Percentiles rank a stretch among this genome's conserved stretches.
Evolutionary conservation across 2,113 vertebrate species (phyloP).

Genomic region (Eupsittula cactorum): DNA sequence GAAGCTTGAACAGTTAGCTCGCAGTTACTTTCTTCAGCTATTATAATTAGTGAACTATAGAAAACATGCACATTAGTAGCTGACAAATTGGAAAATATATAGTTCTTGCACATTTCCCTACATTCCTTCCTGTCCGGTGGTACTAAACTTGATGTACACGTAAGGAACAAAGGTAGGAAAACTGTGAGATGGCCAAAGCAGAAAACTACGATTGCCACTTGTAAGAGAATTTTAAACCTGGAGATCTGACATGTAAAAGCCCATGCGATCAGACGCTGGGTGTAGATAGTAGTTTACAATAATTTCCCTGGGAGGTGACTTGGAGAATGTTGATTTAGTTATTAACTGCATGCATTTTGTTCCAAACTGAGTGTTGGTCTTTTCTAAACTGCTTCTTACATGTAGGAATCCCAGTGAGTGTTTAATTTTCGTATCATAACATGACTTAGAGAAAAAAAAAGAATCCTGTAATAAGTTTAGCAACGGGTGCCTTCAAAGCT

Average conservation of each 20-base stretch:
- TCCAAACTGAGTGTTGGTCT: background rate
- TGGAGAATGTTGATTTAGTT: background rate
- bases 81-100: background rate
- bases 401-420: background rate
- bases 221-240: background rate
- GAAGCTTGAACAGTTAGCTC: background rate
- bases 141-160: background rate
- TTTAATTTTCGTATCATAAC: background rate
- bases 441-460: background rate
- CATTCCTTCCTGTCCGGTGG: background rate
- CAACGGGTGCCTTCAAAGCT: background rate
- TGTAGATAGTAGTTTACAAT: background rate
- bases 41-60: background rate
- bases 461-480: background rate
- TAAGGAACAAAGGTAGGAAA: background rate
- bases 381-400: background rate
- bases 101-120: background rate
- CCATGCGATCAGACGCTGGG: background rate
- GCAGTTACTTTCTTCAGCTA: background rate
- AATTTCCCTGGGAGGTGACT: background rate
- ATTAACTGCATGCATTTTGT: background rate
- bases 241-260: background rate
- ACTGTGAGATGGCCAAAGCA: background rate
- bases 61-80: background rate
- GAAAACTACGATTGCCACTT: background rate